Evolutionary conservation across 2,888 invertebrate genomes (phyloP), one percentile per base, ranked within the genome.

Genomic region (Merodon equestris): DNA sequence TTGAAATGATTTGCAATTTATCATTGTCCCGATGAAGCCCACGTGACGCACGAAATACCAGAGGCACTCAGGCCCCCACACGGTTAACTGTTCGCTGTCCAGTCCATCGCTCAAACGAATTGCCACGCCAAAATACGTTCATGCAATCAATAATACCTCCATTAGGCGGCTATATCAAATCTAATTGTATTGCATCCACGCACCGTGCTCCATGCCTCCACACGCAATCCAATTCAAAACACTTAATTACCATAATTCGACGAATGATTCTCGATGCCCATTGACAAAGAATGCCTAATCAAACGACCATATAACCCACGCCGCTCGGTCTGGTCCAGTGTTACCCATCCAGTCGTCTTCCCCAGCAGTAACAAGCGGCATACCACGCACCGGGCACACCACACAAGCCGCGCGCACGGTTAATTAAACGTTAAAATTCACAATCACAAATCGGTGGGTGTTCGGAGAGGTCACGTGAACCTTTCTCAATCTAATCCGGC

Each of bases 381-480:
- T 27, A 27, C 27, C 27, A 27, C 27, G 27, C n/a, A 27, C 27
- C 7, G 27, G 27, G 7, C 27, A n/a, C n/a, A n/a, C n/a, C n/a
- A n/a, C n/a, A n/a, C n/a, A n/a, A n/a, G 15, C 45, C n/a, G 18
- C 54, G 54, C 40, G 44, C 53, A 9, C 48, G 47, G 57, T 63
- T 73, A 73, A 64, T 68, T 68, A 68, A 63, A 74, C 57, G 68
- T 68, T 73, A 68, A 70, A 73, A 54, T 58, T 68, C 63, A 27
- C 27, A 27, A 27, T 27, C 27, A 27, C 27, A 27, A 27, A 64
- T 73, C 13, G 58, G 68, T 79, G 77, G 73, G 73, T 73, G 27
- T 27, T 18, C 17, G 58, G 42, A 14, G 17, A 9, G 48, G 14
- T 34, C 14, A 7, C 15, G 19, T 9, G 63, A 45, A 57, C 63